Evolutionary conservation across 1,140 invertebrate genomes (phyloP).

Genomic region (Polypedilum vanderplanki): DNA sequence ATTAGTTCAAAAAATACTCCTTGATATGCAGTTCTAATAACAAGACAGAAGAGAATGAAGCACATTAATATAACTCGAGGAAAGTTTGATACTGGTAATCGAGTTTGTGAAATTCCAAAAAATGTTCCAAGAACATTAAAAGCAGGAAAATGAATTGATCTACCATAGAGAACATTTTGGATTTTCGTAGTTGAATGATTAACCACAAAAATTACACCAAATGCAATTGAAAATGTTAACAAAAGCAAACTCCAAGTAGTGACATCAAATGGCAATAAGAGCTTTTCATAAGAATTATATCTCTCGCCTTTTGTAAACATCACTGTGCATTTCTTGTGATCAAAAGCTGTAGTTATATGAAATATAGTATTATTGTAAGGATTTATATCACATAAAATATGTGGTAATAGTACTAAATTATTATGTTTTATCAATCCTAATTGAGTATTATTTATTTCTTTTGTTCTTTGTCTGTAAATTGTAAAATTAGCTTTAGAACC

Average conservation of each 20-base stretch:
- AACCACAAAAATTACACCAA: background rate
- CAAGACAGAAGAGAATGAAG: background rate
- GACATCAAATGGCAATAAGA: background rate
- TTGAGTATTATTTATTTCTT: no score
- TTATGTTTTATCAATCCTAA: background rate
- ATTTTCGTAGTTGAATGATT: background rate
- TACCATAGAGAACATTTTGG: background rate
- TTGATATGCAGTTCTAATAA: background rate
- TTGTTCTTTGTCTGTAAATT: no score
- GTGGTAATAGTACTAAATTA: background rate
- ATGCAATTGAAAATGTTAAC: background rate
- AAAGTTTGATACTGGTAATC: background rate
- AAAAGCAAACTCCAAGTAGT: background rate
- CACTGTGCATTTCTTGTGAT: background rate
- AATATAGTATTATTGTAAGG: background rate
- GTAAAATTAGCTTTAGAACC: background rate
- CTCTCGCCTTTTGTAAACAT: background rate
- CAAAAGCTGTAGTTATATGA: background rate
- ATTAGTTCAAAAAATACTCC: background rate
- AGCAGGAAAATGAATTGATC: background rate
- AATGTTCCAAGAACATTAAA: background rate
- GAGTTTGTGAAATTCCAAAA: background rate
- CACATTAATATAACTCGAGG: background rate
- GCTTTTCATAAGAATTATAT: background rate
- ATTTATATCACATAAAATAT: background rate